Evolutionary conservation across 2,888 invertebrate genomes (phyloP), one percentile per base, ranked within the genome.

Genomic region (Conchocele bisecta): DNA sequence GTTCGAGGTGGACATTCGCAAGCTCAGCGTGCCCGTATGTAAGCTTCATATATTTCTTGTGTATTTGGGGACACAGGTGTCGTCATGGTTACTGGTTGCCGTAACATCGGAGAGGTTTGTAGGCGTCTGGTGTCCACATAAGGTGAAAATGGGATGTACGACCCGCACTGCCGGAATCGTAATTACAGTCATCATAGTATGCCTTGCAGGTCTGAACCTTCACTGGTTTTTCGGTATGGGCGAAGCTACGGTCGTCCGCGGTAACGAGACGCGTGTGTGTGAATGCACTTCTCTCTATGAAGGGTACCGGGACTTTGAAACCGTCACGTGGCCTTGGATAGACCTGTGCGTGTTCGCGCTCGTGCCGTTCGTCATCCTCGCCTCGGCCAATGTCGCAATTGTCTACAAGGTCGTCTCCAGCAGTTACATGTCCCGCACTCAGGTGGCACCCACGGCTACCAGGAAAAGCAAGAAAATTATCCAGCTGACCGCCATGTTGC

Each of bases 81-180:
- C 86, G 4, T 83, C 83, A 0, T 88, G 88, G 88, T 60, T 87
- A 2, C 77, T 88, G 15, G 86, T 86, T 29, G 83, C 85, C 26
- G 84, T 88, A 44, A 86, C 86, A 15, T 64, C 78, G 15, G 88
- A 88, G 59, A 58, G 88, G 15, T 78, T 84, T 22, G 57, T 86
- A 6, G 82, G 83, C 6, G 85, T 87, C n/a, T 84, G 80, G 71
- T 65, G 70, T 31, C 88, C 87, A 1, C 79, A 84, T 66, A 68
- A 70, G n/a, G 83, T 86, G 24, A 84, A 83, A 44, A 33, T 42
- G 3, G 67, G 72, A n/a, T 86, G 83, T 72, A 85, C 83, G 1
- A 46, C 63, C 7, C 39, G 48, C n/a, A 67, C 70, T 3, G 77
- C 83, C 3, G 20, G 48, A 15, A 37, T 79, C n/a, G 53, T 72